A percentile compares a stretch with the other conserved stretches of the same genome.
These are phyloP conservation scores for Beroe ovata DNA, from an alignment of 37 sponge, comb jelly and placozoan genomes.

Conservation along the genomic window DNA sequence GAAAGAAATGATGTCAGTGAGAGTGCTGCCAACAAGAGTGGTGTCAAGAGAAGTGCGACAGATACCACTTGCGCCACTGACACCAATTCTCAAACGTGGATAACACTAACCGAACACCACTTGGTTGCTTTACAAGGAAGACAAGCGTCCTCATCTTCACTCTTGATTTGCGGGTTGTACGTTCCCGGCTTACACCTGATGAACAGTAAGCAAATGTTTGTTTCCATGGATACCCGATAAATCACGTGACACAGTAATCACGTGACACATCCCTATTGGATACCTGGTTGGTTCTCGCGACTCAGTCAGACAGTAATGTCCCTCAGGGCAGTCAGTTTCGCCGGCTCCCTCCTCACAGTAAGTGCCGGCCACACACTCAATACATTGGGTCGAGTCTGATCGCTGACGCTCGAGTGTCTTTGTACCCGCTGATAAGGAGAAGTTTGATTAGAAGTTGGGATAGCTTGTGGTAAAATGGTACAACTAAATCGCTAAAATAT, in stretches of 20 bases:
- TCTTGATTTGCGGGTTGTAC: slow-evolving; percentile 44
- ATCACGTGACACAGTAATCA: background rate
- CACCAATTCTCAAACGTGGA: background rate
- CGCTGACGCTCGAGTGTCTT: background rate
- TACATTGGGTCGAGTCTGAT: slow-evolving; percentile 4
- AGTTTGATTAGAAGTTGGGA: too few relatives aligned
- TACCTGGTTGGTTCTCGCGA: background rate
- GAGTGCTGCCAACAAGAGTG: too few relatives aligned
- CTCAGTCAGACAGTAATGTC: slow-evolving; percentile 64
- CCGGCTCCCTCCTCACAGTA: slow-evolving; percentile 35
- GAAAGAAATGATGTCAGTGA: too few relatives aligned
- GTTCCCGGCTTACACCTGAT: slow-evolving; percentile 44
- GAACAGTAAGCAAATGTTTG: too few relatives aligned
- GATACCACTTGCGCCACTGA: too few relatives aligned
- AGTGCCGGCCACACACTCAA: slow-evolving; percentile 35
- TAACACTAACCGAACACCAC: background rate
- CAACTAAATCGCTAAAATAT: too few relatives aligned
- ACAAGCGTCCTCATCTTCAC: slow-evolving; percentile 46
- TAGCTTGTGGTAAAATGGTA: too few relatives aligned
- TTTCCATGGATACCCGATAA: too few relatives aligned
- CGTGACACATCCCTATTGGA: background rate
- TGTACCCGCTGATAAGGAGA: background rate
- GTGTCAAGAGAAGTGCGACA: too few relatives aligned
- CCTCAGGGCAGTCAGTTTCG: slow-evolving; percentile 58
- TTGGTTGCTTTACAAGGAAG: background rate